Evolutionary conservation across 2,888 invertebrate genomes (phyloP).

Genomic region (Micoletzkya japonica): DNA sequence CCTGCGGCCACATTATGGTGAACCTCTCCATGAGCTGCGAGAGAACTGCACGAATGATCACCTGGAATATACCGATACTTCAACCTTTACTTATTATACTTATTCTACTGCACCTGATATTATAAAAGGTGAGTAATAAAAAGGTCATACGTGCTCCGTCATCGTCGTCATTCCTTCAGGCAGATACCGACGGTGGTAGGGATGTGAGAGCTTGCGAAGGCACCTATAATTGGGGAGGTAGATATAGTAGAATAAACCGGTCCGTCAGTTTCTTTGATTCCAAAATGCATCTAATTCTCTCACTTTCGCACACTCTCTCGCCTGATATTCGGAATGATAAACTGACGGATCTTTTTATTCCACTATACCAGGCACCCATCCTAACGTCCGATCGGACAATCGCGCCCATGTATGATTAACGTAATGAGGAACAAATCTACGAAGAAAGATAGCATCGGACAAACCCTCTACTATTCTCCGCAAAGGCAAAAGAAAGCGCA

Average conservation of each 20-base stretch:
- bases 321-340: too few species aligned
- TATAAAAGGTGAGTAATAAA: not conserved
- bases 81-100: not conserved
- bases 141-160: constrained; percentile 33
- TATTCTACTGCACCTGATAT: not conserved
- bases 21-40: constrained; percentile 84
- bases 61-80: constrained; percentile 58
- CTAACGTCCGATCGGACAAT: too few species aligned
- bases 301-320: not conserved
- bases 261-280: too few species aligned
- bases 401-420: too few species aligned
- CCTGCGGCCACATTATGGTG: constrained; percentile 71
- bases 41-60: constrained; percentile 79
- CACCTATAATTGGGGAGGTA: constrained; percentile 64
- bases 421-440: too few species aligned
- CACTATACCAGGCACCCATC: too few species aligned
- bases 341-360: too few species aligned
- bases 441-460: too few species aligned
- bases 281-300: not conserved
- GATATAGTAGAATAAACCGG: too few species aligned
- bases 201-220: constrained; percentile 50
- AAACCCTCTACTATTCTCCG: too few species aligned
- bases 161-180: constrained; percentile 34
- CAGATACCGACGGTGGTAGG: constrained; percentile 36
- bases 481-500: not conserved